Base-by-base conservation (phyloP, 2,113 vertebrate genomes). In the Prolemur simus region DNA sequence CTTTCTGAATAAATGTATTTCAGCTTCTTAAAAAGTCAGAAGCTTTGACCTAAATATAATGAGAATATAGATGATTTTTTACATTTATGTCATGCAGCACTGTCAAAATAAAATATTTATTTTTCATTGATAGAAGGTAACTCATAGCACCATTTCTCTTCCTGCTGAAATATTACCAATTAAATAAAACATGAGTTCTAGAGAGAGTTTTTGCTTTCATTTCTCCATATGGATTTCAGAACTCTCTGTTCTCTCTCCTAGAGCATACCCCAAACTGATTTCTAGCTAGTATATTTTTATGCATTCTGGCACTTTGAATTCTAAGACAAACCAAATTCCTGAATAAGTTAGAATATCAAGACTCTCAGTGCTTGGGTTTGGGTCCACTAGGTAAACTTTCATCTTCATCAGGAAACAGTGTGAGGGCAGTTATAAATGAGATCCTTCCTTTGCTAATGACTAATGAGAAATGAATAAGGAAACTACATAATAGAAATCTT, bases 101-200 rank as follows among this genome's bases (percentile, higher is more conserved):
- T 76, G 87, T 89, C 78, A 95, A 96, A 96, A 96, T 96, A 95
- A 97, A 97, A 97, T 94, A 96, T 96, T 96, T 96, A 95, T 95
- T 96, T 95, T 96, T 89, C 89, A 95, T 87, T 95, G 97, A 96
- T 94, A 94, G 77, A 91, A 89, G 6, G 29, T 85, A 96, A 94
- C 69, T 78, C 96, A 89, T 29, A 97, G 39, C 27, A 71, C 47
- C 14, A 60, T 89, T 96, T 93, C 68, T 93, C 58, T 96, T 96
- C 47, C 74, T 76, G 76, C 32, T 97, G 69, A 96, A 96, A 94
- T 96, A 96, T 96, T 95, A 54, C 45, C 32, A 94, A 87, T 89
- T 96, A 96, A 96, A 97, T 97, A 97, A 97, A 96, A 94, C 64
- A 97, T 96, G 86, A 97, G 39, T 6, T 97, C 88, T 89, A 93